A percentile compares a stretch with the other conserved stretches of the same genome.
phyloP scores from a whole-genome alignment of 30 jellyfish, hydroid and myxozoan genomes.

The Chironex yamaguchii region DNA sequence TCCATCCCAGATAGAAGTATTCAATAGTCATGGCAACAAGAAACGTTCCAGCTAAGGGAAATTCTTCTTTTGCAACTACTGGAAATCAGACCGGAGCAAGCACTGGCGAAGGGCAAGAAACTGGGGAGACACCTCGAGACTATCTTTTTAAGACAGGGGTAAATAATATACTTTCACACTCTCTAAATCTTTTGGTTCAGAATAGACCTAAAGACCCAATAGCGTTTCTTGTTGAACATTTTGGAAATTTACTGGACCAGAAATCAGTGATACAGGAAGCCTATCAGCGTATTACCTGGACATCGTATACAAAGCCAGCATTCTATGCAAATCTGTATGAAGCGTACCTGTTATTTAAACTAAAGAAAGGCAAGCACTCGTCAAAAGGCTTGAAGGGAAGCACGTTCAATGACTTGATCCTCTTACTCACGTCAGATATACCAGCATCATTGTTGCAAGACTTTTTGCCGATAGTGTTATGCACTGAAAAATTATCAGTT shows the following conservation, averaged over 20 bases:
- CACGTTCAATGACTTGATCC: constrained; percentile 42
- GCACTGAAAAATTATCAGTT: constrained; percentile 52
- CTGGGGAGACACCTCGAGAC: constrained; percentile 72
- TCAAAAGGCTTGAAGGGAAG: constrained; percentile 33
- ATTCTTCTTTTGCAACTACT: too few species aligned
- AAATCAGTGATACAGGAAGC: constrained; percentile 52
- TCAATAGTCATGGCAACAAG: too few species aligned
- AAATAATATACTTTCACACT: constrained; percentile 40
- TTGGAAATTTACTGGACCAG: constrained; percentile 64
- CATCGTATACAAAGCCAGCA: constrained; percentile 20
- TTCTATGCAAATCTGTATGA: constrained; percentile 66
- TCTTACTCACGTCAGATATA: constrained; percentile 20
- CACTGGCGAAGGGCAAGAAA: neutral
- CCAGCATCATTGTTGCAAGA: constrained; percentile 41
- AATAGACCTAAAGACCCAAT: constrained; percentile 84
- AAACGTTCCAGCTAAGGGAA: too few species aligned
- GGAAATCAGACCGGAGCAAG: neutral
- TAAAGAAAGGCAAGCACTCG: neutral
- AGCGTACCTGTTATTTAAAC: constrained; percentile 49
- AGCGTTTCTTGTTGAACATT: constrained; percentile 64
- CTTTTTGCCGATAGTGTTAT: constrained; percentile 29
- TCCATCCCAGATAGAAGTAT: too few species aligned
- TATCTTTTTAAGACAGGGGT: constrained; percentile 55
- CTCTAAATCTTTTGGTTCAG: constrained; percentile 47
- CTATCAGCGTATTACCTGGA: constrained; percentile 30